Conservation (phyloP, 1,140 invertebrate species). For the Diachasma alloeum region DNA sequence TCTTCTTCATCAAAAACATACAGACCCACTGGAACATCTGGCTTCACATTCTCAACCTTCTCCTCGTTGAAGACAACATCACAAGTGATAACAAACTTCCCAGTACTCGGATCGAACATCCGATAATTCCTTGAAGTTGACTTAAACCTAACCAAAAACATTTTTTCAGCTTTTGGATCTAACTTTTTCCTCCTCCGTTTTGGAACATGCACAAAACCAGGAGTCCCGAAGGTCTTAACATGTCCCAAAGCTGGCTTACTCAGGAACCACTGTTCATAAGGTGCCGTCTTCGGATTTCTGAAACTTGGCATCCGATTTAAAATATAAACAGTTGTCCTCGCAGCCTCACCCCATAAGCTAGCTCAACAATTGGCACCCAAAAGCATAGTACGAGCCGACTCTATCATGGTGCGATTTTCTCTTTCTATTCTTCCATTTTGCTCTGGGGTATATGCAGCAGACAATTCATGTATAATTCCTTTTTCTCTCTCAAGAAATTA, state of each 20-base stretch:
- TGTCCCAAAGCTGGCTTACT: constrained; percentile 20
- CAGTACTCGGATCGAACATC: constrained; percentile 14
- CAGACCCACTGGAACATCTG: neutral
- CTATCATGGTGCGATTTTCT: constrained; percentile 52
- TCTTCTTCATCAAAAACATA: neutral
- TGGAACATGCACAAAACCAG: constrained; percentile 16
- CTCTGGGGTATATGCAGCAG: constrained; percentile 49
- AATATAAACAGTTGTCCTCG: constrained; percentile 41
- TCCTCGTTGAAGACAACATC: constrained; percentile 18
- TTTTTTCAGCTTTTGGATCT: constrained; percentile 15
- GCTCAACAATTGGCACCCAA: constrained; percentile 43
- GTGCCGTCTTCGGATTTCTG: constrained; percentile 5
- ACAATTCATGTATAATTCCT: constrained; percentile 27
- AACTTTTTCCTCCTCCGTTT: constrained; percentile 16
- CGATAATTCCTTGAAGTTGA: constrained; percentile 20
- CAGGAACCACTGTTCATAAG: constrained; percentile 25
- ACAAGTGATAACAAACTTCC: constrained; percentile 16
- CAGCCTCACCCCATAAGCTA: constrained; percentile 59
- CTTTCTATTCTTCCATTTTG: constrained; percentile 56
- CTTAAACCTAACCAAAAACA: constrained; percentile 20
- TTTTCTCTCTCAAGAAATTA: neutral
- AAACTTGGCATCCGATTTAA: constrained; percentile 13
- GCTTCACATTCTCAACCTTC: neutral
- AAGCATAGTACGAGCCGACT: constrained; percentile 54
- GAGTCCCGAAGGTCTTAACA: constrained; percentile 27